A percentile compares a stretch with the other conserved stretches of the same genome.
These are phyloP conservation scores for Leucoraja ocellata DNA, from an alignment of 2,797 vertebrate species.

Conservation along the genomic window DNA sequence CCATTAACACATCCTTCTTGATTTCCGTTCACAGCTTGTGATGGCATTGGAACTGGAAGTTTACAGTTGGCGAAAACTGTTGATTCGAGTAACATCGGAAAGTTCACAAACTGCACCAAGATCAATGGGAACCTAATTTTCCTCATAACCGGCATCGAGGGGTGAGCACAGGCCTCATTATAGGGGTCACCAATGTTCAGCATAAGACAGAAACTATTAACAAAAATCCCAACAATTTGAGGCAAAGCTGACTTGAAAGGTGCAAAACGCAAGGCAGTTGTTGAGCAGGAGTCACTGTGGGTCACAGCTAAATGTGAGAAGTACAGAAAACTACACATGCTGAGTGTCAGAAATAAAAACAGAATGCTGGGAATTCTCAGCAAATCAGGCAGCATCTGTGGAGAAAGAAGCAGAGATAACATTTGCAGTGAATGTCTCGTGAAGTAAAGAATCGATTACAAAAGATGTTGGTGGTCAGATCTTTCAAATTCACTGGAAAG, in stretches of 20 bases:
- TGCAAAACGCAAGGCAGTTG: neutral
- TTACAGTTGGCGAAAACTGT: conserved; percentile 83
- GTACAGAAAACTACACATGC: too few species aligned
- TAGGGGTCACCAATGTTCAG: neutral
- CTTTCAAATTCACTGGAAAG: neutral
- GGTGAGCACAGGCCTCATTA: conserved; percentile 59
- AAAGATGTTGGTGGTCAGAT: neutral
- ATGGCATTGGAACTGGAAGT: conserved; percentile 87
- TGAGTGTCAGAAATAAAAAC: too few species aligned
- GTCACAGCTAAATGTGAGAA: neutral
- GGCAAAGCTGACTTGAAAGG: neutral
- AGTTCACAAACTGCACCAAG: conserved; percentile 94
- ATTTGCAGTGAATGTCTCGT: too few species aligned
- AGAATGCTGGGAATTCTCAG: too few species aligned
- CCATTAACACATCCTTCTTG: neutral
- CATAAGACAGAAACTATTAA: too few species aligned
- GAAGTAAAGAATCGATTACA: neutral
- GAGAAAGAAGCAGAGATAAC: too few species aligned
- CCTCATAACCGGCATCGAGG: conserved; percentile 92
- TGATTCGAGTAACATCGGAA: conserved; percentile 93
- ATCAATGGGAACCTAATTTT: conserved; percentile 97
- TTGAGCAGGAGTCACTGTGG: neutral
- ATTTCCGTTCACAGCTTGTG: conserved; percentile 68
- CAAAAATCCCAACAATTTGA: neutral
- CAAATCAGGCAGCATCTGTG: too few species aligned